Evolutionary conservation across 2,888 invertebrate genomes (phyloP), one percentile per base, ranked within the genome.

Genomic region (Mystacides longicornis): DNA sequence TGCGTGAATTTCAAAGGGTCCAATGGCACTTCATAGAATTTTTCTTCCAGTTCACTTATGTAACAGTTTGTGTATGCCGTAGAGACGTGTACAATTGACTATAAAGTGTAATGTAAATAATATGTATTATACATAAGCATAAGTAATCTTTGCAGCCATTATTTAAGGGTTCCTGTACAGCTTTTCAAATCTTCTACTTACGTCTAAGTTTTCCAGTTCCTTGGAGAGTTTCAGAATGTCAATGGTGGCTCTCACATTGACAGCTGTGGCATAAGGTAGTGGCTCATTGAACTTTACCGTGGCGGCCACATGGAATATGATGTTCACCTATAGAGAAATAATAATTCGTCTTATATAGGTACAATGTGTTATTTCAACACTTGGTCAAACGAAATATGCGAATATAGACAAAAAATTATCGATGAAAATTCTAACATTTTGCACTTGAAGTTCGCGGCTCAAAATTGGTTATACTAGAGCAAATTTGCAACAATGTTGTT

Each of bases 231-330:
- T 80, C 7, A 93, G 66, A 18, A 92, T 79, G 49, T 87, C 84
- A 61, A 79, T 77, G 1, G 86, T 83, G 11, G 83, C 87, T 21
- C 81, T 73, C 1, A 93, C 85, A 68, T 93, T 93, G 65, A 89
- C 89, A 48, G 80, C 80, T 46, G 90, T 79, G 0, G 93, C 89
- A 1, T 83, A 71, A 67, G 85, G 81, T 1, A 94, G 73, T 45
- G 85, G 84, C 66, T 93, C 93, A 67, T 93, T 89, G 65, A 94
- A 94, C 64, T 86, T 82, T 3, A 96, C 90, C 0, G 95, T 95
- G 1, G 96, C 97, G 0, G 96, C 96, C 9, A 88, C 87, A 67
- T 97, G 93, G 70, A 97, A 87, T 9, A 85, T 77, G 56, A 86
- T 71, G 64, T 85, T 76, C 47, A 76, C 74, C 77, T 77, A 68